These are phyloP conservation scores for Anser cygnoides DNA, from an alignment of 2,113 vertebrate genomes.

Conservation along the genomic window DNA sequence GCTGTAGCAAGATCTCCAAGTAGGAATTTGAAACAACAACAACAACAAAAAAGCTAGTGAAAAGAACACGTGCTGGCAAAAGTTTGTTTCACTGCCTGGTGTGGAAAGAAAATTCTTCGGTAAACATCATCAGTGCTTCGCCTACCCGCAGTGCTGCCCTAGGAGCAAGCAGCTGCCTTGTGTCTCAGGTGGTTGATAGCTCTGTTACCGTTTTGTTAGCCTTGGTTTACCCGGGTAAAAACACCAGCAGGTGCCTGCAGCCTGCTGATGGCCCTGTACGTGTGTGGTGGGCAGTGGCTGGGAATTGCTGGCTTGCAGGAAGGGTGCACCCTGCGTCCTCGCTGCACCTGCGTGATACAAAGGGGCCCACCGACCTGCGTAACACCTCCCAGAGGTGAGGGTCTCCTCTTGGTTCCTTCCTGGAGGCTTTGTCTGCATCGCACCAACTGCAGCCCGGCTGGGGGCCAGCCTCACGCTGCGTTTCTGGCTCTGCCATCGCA, in stretches of 20 bases:
- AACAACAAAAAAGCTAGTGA: not conserved
- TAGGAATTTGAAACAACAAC: not conserved
- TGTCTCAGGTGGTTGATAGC: not conserved
- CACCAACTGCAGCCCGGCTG: accelerated
- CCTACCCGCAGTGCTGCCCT: not conserved
- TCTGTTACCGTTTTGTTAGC: not conserved
- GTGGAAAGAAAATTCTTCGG: not conserved
- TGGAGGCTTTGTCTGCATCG: not conserved
- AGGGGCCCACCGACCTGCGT: not conserved
- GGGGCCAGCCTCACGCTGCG: not conserved
- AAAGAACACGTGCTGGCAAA: not conserved
- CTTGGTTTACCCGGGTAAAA: not conserved
- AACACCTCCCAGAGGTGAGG: not conserved
- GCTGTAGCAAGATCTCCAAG: not conserved
- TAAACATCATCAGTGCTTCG: not conserved
- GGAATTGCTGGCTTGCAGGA: not conserved
- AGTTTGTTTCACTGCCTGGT: not conserved
- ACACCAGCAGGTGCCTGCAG: not conserved
- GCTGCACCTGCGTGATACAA: accelerated
- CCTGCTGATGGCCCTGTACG: accelerated
- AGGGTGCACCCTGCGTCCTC: accelerated
- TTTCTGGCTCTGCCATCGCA: not conserved
- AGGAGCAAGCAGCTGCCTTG: not conserved
- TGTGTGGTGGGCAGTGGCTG: not conserved
- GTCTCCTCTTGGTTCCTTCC: not conserved